These are phyloP conservation scores for Montipora capricornis DNA, from an alignment of 64 coral and sea anemone genomes.

Conservation along the genomic window DNA sequence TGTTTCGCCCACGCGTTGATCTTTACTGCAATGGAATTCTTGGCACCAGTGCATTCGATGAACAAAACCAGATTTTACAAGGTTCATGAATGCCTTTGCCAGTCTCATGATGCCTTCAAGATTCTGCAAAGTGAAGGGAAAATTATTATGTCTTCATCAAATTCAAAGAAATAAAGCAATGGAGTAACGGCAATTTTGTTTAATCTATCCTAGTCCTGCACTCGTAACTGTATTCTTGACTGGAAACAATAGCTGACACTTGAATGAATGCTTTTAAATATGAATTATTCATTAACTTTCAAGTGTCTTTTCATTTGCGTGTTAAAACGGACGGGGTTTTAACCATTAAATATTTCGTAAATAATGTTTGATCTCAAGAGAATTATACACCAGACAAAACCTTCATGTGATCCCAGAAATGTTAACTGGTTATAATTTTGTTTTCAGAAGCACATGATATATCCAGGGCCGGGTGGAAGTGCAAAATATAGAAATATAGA, in stretches of 20 bases:
- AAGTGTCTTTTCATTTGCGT: constrained; percentile 48
- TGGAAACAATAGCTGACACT: constrained; percentile 51
- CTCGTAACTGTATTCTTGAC: constrained; percentile 61
- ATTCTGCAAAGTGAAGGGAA: constrained; percentile 25
- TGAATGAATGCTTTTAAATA: constrained; percentile 16
- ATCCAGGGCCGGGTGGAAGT: too few species aligned
- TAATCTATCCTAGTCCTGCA: constrained; percentile 12
- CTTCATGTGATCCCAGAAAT: too few species aligned
- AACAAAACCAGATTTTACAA: constrained; percentile 74
- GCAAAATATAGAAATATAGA: too few species aligned
- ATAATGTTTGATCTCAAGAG: too few species aligned
- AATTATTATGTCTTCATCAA: neutral
- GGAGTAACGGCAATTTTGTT: neutral
- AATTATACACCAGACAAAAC: too few species aligned
- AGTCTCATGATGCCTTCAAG: constrained; percentile 74
- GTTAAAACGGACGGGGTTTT: constrained; percentile 52
- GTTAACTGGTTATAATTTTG: too few species aligned
- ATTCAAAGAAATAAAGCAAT: neutral
- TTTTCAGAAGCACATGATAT: too few species aligned
- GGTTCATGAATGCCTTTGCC: constrained; percentile 70
- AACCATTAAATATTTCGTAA: neutral
- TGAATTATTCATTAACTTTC: constrained; percentile 62
- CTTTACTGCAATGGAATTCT: constrained; percentile 47
- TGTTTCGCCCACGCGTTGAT: constrained; percentile 1
- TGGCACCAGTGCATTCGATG: constrained; percentile 67